phyloP scores from a whole-genome alignment of 2,797 vertebrate species.

The Botia almorhae region DNA sequence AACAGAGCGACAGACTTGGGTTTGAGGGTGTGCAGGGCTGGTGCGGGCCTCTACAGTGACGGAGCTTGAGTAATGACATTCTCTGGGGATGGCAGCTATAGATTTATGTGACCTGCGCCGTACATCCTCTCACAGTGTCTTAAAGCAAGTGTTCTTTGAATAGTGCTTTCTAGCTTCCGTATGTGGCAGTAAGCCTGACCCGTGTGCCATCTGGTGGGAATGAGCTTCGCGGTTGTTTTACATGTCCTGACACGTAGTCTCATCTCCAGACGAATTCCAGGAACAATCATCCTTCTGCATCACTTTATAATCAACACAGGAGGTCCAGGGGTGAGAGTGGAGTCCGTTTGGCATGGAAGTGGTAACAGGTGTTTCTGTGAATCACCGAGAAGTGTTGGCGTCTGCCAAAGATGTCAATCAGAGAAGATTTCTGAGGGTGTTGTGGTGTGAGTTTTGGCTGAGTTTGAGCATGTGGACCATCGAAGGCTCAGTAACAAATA shows the following conservation, averaged over 20 bases:
- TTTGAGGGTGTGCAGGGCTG: conserved; percentile 46
- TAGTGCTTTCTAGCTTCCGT: conserved; percentile 48
- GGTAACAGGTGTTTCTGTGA: not conserved
- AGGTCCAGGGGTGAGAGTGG: not conserved
- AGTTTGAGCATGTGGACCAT: not conserved
- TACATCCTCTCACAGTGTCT: conserved; percentile 72
- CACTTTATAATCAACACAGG: conserved; percentile 8
- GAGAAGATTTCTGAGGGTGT: not conserved
- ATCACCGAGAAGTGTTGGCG: not conserved
- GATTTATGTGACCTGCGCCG: conserved; percentile 71
- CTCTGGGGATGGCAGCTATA: conserved; percentile 72
- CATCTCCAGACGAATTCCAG: not conserved
- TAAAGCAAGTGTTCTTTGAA: conserved; percentile 75
- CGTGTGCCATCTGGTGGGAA: conserved; percentile 26
- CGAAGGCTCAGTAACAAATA: not conserved
- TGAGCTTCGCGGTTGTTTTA: conserved; percentile 13
- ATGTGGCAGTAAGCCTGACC: conserved; percentile 6
- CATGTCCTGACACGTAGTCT: not conserved
- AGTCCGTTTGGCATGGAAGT: not conserved
- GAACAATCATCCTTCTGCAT: not conserved
- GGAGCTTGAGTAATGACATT: conserved; percentile 81
- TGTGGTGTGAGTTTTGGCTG: not conserved
- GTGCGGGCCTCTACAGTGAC: too few relatives aligned
- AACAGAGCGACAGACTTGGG: conserved; percentile 32
- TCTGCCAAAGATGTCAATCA: not conserved